Evolutionary conservation across 2,797 vertebrate genomes (phyloP).

Genomic region (Sorex maritimensis): DNA sequence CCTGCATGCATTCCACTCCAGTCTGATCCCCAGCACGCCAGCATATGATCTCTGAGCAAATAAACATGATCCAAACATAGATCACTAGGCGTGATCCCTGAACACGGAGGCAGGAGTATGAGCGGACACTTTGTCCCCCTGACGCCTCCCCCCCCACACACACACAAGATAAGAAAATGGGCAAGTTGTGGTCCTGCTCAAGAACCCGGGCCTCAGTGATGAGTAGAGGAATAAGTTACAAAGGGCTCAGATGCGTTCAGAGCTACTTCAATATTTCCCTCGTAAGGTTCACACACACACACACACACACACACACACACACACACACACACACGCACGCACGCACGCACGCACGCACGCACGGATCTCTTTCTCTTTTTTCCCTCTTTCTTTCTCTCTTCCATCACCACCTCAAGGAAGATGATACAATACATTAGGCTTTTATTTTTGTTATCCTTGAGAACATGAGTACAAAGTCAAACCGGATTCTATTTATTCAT

Average conservation of each 20-base stretch:
- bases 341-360: too few relatives aligned
- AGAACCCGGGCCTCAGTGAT: neutral
- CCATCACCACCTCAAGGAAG: neutral
- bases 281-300: neutral
- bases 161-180: too few relatives aligned
- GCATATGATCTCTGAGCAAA: too few relatives aligned
- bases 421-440: neutral
- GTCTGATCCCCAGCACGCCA: too few relatives aligned
- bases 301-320: neutral
- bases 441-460: slow-evolving; percentile 47
- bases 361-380: neutral
- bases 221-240: neutral
- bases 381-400: neutral
- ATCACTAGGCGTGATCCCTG: too few relatives aligned
- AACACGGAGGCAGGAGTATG: too few relatives aligned
- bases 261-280: neutral
- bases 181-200: too few relatives aligned
- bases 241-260: neutral
- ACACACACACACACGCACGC: too few relatives aligned
- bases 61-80: too few relatives aligned
- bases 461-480: slow-evolving; percentile 1
- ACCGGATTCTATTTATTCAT: slow-evolving; percentile 27
- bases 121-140: too few relatives aligned
- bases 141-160: too few relatives aligned
- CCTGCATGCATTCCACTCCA: too few relatives aligned